A percentile compares a stretch with the other conserved stretches of the same genome.
Conservation (phyloP, 2,113 vertebrate species). For the Catharus fuscescens region DNA sequence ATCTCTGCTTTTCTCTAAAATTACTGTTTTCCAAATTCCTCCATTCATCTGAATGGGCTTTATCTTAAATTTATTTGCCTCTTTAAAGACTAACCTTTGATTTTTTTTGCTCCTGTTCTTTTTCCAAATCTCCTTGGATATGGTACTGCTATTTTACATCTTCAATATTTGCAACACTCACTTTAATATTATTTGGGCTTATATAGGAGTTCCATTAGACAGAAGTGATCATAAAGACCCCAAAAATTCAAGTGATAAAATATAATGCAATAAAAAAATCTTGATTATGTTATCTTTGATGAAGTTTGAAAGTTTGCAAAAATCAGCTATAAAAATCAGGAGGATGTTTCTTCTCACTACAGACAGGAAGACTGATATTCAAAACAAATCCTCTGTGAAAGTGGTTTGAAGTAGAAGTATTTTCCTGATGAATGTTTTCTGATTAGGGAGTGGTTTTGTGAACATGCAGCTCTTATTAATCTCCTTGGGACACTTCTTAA, state of each 20-base stretch:
- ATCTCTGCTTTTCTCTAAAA: neutral
- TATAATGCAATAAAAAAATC: neutral
- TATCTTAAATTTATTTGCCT: neutral
- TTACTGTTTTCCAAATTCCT: neutral
- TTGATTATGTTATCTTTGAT: neutral
- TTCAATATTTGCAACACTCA: neutral
- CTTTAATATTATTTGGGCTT: neutral
- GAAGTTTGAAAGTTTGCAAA: neutral
- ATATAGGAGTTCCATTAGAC: neutral
- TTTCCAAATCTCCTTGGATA: neutral
- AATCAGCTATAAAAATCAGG: neutral
- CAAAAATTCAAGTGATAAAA: neutral
- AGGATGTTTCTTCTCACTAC: neutral
- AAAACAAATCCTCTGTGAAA: slow-evolving; percentile 36
- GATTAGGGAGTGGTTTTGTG: slow-evolving; percentile 8
- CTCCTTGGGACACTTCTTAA: slow-evolving; percentile 37
- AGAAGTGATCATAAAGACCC: neutral
- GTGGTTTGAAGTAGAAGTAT: slow-evolving; percentile 4
- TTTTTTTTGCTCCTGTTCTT: neutral
- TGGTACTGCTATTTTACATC: neutral
- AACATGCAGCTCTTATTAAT: neutral
- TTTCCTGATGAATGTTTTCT: slow-evolving; percentile 12
- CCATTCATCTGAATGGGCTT: neutral
- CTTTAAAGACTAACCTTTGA: neutral
- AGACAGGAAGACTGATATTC: neutral